Evolutionary conservation across 2,797 vertebrate genomes (phyloP).

Genomic region (Gymnothorax reevesii): DNA sequence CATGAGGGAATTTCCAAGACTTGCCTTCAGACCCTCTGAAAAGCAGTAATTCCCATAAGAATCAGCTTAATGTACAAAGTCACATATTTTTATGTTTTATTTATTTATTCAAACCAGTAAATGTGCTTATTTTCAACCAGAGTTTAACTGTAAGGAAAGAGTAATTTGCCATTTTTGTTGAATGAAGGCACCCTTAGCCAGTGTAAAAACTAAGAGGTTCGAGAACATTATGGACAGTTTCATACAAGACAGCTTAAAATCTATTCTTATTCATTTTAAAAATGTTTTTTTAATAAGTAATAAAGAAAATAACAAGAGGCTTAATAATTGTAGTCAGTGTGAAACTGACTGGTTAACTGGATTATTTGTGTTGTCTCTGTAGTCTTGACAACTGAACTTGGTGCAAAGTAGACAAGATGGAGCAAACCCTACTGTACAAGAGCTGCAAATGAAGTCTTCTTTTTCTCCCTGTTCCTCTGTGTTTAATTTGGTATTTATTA

Average conservation of each 20-base stretch:
- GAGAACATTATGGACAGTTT: conserved; percentile 42
- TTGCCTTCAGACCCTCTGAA: not conserved
- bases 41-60: not conserved
- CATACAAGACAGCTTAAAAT: conserved; percentile 53
- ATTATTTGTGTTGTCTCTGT: not conserved
- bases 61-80: not conserved
- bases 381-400: conserved; percentile 4
- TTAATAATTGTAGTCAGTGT: conserved; percentile 55
- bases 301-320: conserved; percentile 45
- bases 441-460: conserved; percentile 39
- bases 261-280: conserved; percentile 59
- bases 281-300: conserved; percentile 62
- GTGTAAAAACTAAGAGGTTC: conserved; percentile 38
- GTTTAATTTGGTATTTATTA: conserved; percentile 46
- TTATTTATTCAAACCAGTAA: not conserved
- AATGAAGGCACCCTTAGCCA: conserved; percentile 42
- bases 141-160: conserved; percentile 43
- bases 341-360: not conserved
- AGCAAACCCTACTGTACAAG: conserved; percentile 39
- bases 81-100: conserved; percentile 14
- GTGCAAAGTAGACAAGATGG: conserved; percentile 16
- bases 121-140: conserved; percentile 18
- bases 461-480: conserved; percentile 48
- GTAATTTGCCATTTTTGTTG: conserved; percentile 20
- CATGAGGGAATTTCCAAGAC: not conserved